Conservation (phyloP, 2,797 vertebrate genomes). For the Myotis planiceps region DNA sequence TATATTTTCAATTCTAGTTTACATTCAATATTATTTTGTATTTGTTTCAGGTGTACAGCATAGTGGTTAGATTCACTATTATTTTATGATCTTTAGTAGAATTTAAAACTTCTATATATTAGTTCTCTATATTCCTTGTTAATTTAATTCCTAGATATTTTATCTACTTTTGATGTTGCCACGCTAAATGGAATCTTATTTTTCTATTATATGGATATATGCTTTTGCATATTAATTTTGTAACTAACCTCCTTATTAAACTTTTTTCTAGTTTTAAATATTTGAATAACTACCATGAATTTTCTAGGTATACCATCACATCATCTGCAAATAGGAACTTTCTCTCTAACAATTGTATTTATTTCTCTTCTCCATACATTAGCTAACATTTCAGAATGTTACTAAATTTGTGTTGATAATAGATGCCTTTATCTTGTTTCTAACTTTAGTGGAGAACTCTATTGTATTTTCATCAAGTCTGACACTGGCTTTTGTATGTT, state of each 20-base stretch:
- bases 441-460: background rate
- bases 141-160: background rate
- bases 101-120: background rate
- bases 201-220: background rate
- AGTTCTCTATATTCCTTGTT: background rate
- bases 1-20: background rate
- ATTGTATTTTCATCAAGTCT: background rate
- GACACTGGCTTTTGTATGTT: background rate
- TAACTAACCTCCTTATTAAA: background rate
- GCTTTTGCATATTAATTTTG: background rate
- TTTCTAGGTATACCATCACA: background rate
- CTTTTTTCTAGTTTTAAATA: background rate
- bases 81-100: background rate
- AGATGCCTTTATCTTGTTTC: background rate
- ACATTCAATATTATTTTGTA: background rate
- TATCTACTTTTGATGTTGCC: background rate
- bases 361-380: background rate
- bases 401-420: background rate
- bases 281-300: background rate
- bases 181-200: background rate
- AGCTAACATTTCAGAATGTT: background rate
- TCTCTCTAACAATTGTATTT: background rate
- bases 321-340: background rate
- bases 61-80: background rate
- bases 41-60: background rate